Conservation (phyloP, 35 echinoderm and acorn worm species). For the Lytechinus pictus region DNA sequence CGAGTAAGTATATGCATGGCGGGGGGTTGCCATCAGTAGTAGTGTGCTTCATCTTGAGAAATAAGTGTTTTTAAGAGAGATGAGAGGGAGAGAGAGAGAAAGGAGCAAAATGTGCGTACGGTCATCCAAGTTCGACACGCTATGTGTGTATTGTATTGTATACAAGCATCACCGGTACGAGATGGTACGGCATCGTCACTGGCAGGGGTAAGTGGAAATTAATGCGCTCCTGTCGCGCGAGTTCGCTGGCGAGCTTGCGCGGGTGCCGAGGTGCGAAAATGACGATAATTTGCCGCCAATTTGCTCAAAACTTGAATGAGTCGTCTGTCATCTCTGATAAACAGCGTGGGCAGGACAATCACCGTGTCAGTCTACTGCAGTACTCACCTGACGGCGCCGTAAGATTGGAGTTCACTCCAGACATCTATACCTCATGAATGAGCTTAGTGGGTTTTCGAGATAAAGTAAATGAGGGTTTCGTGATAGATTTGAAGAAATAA, state of each 20-base stretch:
- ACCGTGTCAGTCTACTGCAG: not conserved
- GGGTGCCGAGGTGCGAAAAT: conserved; percentile 8
- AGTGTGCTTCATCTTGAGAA: not conserved
- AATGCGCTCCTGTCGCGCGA: not conserved
- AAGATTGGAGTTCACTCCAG: not conserved
- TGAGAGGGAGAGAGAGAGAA: too few relatives aligned
- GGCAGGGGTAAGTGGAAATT: not conserved
- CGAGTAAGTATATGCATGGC: not conserved
- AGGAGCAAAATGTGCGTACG: not conserved
- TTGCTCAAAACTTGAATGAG: not conserved
- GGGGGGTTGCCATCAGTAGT: not conserved
- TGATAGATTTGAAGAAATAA: too few relatives aligned
- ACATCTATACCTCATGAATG: not conserved
- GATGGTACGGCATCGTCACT: not conserved
- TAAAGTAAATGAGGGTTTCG: not conserved
- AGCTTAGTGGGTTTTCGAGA: not conserved
- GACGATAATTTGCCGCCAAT: conserved; percentile 34
- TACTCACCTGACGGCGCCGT: not conserved
- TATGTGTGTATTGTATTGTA: not conserved
- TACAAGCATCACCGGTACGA: not conserved
- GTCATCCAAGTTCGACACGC: not conserved
- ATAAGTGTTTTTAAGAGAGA: not conserved
- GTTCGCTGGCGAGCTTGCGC: not conserved
- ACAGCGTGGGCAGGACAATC: not conserved
- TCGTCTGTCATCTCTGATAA: not conserved